Evolutionary conservation across 1,140 invertebrate species (phyloP).

Genomic region (Microvelia longipes): DNA sequence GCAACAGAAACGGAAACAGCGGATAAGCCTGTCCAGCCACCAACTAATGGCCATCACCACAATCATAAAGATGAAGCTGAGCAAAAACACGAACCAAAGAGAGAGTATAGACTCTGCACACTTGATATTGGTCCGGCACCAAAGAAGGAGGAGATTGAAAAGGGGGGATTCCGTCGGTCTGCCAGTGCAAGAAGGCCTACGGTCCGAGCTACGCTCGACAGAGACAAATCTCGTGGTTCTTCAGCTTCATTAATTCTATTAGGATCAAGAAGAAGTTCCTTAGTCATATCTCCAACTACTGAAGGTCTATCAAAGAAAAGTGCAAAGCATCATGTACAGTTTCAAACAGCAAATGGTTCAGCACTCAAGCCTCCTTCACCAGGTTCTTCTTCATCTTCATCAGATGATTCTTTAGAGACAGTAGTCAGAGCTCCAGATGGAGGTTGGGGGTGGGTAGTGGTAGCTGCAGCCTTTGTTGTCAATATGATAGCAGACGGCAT

Average conservation of each 20-base stretch:
- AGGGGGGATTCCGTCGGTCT: background rate
- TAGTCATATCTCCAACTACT: constrained; percentile 17
- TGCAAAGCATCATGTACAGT: constrained; percentile 11
- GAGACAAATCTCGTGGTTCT: background rate
- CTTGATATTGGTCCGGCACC: background rate
- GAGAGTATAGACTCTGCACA: background rate
- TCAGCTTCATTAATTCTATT: constrained; percentile 7
- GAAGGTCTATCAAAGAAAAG: constrained; percentile 9
- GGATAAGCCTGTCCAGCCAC: background rate
- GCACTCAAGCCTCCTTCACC: background rate
- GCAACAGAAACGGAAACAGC: background rate
- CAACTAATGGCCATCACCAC: no score
- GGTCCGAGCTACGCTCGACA: background rate
- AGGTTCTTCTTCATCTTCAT: constrained; percentile 7
- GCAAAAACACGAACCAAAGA: no score
- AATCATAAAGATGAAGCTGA: no score
- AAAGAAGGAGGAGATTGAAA: constrained; percentile 2
- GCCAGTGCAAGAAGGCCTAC: background rate
- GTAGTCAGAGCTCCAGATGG: constrained; percentile 53
- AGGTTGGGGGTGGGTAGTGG: constrained; percentile 47
- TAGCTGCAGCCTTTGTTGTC: constrained; percentile 72
- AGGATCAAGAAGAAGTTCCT: constrained; percentile 13
- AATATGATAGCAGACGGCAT: constrained; percentile 83
- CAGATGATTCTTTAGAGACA: constrained; percentile 22
- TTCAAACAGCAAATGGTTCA: constrained; percentile 6